Percentiles rank a stretch among this genome's conserved stretches.
Evolutionary conservation across 1,140 invertebrate species (phyloP).

Genomic region (Zaprionus africanus): DNA sequence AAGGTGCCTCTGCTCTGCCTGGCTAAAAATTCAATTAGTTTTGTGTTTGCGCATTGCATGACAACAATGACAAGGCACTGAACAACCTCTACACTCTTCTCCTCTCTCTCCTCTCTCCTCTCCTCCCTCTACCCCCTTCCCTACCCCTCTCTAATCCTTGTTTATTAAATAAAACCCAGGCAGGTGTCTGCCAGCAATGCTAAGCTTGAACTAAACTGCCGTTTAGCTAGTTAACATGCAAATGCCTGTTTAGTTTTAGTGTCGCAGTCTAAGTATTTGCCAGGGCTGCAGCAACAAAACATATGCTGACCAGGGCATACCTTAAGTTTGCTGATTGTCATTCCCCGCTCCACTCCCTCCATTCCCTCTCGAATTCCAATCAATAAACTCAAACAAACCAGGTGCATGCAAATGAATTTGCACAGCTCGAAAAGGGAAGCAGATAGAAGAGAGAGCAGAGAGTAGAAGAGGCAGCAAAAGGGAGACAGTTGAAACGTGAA

Average conservation of each 20-base stretch:
- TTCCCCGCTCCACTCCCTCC: too few species aligned
- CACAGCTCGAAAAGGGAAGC: not conserved
- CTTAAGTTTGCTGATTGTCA: too few species aligned
- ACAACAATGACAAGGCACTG: constrained; percentile 60
- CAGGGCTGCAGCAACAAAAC: not conserved
- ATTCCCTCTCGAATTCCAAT: constrained; percentile 33
- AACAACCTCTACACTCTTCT: not conserved
- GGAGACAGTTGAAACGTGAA: not conserved
- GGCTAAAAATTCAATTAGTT: constrained; percentile 79
- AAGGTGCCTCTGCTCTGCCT: not conserved
- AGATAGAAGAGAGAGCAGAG: not conserved
- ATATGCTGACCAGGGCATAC: not conserved
- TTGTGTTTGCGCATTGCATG: constrained; percentile 81
- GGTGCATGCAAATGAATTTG: constrained; percentile 54
- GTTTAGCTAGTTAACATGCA: constrained; percentile 35
- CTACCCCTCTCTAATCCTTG: not conserved
- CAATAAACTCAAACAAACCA: constrained; percentile 50
- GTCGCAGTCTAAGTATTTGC: not conserved
- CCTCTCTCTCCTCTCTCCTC: not conserved
- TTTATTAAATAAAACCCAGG: constrained; percentile 60
- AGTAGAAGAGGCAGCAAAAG: not conserved
- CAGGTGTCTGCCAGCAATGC: constrained; percentile 43
- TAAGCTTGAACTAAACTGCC: constrained; percentile 15
- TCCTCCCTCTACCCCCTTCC: not conserved
- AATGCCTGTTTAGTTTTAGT: not conserved